Evolutionary conservation across 2,113 vertebrate genomes (phyloP).

Genomic region (Miniopterus natalensis): DNA sequence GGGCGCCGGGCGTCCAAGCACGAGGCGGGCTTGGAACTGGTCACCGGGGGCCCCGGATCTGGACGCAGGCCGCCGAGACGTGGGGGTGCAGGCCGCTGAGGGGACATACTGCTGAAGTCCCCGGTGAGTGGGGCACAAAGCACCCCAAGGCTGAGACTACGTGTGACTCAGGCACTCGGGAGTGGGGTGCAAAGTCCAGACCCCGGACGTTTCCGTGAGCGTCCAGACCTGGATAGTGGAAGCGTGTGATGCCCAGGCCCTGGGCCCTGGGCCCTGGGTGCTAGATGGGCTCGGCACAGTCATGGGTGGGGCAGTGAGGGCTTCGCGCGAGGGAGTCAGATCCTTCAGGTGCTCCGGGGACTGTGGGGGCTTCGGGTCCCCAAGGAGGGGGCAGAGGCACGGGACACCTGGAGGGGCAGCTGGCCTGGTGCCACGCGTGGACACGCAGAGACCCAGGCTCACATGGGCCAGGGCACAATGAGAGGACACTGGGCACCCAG

Average conservation of each 20-base stretch:
- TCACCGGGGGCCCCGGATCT: not conserved
- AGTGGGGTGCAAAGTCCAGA: accelerated
- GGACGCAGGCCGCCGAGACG: not conserved
- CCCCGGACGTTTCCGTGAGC: accelerated
- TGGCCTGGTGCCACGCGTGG: conserved; percentile 4
- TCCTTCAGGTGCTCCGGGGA: not conserved
- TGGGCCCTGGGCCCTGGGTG: accelerated
- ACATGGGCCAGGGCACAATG: not conserved
- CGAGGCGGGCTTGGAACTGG: not conserved
- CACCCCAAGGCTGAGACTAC: not conserved
- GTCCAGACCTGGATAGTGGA: accelerated
- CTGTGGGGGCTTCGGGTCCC: not conserved
- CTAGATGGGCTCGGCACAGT: accelerated
- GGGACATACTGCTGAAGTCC: accelerated
- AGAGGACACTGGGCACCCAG: conserved; percentile 6
- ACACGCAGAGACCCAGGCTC: not conserved
- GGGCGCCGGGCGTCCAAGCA: conserved; percentile 35
- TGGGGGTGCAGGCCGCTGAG: not conserved
- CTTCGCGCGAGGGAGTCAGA: accelerated
- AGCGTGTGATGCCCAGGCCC: accelerated
- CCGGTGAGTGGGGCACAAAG: accelerated
- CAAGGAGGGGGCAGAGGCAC: not conserved
- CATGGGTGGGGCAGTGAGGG: accelerated
- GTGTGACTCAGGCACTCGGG: accelerated
- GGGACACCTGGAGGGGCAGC: not conserved